phyloP scores from a whole-genome alignment of 2,797 vertebrate genomes.

The Schizopygopsis pylzovi region DNA sequence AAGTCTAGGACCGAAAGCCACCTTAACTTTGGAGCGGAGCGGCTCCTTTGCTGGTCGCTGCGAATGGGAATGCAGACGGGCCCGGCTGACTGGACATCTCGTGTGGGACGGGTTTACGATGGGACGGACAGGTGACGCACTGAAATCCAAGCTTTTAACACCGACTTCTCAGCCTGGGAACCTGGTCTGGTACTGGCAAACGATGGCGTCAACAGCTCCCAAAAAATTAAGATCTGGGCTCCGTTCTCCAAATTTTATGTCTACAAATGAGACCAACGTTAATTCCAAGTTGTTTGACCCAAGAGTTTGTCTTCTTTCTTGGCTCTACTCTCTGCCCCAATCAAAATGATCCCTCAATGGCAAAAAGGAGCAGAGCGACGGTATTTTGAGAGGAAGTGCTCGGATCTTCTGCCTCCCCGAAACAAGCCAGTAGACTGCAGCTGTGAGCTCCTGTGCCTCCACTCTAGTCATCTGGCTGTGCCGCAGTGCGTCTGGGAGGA shows the following conservation, averaged over 20 bases:
- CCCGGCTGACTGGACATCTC: conserved; percentile 31
- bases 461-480: conserved; percentile 77
- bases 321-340: conserved; percentile 16
- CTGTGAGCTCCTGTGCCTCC: conserved; percentile 71
- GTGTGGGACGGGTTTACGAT: background rate
- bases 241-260: conserved; percentile 32
- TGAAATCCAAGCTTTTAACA: conserved; percentile 22
- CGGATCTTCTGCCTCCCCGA: conserved; percentile 29
- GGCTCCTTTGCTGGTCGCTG: background rate
- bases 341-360: conserved; percentile 38
- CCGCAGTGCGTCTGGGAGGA: conserved; percentile 81
- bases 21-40: background rate
- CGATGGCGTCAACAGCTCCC: conserved; percentile 53
- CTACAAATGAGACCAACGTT: conserved; percentile 31
- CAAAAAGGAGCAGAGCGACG: conserved; percentile 25
- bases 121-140: conserved; percentile 4
- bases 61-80: conserved; percentile 35
- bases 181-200: background rate
- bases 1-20: conserved; percentile 16
- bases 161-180: conserved; percentile 9
- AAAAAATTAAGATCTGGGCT: conserved; percentile 19
- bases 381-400: conserved; percentile 43
- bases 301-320: conserved; percentile 15
- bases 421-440: conserved; percentile 57
- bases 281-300: conserved; percentile 55